These are phyloP conservation scores for Arbacia lixula DNA, from an alignment of 53 echinoderm and acorn worm species.

Conservation along the genomic window DNA sequence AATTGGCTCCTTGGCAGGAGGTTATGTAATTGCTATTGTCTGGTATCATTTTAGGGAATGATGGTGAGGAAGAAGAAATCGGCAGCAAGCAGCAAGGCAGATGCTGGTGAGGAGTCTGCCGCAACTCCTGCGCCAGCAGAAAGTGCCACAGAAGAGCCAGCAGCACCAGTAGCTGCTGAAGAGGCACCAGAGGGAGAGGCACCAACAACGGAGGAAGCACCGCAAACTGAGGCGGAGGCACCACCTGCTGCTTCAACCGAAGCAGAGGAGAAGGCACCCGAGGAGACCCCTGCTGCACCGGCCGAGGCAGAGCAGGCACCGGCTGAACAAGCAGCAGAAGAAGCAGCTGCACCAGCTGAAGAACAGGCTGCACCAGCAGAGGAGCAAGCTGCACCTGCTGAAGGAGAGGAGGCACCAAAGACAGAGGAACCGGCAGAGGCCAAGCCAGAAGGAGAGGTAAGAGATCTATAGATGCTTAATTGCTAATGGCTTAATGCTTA, in stretches of 20 bases:
- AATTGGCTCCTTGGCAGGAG: too few species aligned
- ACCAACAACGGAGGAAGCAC: slow-evolving; percentile 37
- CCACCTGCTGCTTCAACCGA: slow-evolving; percentile 6
- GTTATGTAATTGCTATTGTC: background rate
- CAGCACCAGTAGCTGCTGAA: slow-evolving; percentile 15
- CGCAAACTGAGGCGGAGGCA: slow-evolving; percentile 18
- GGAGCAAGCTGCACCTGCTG: background rate
- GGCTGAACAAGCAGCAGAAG: background rate
- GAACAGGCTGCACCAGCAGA: background rate
- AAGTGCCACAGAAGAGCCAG: slow-evolving; percentile 5
- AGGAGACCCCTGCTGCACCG: background rate
- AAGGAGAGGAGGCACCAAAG: slow-evolving; percentile 11
- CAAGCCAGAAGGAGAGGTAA: too few species aligned
- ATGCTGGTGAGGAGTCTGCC: background rate
- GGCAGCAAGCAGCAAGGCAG: slow-evolving; percentile 5
- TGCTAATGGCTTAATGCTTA: too few species aligned
- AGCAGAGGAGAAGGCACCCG: slow-evolving; percentile 16
- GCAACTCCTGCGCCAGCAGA: background rate
- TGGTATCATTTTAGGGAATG: slow-evolving; percentile 30
- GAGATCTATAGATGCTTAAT: too few species aligned
- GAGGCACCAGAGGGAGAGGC: slow-evolving; percentile 6
- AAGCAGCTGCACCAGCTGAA: background rate
- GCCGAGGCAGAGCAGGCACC: slow-evolving; percentile 5
- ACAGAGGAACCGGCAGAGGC: slow-evolving; percentile 28
- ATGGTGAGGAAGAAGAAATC: slow-evolving; percentile 56